Conservation (phyloP, 2,113 vertebrate genomes). For the Pipa parva region DNA sequence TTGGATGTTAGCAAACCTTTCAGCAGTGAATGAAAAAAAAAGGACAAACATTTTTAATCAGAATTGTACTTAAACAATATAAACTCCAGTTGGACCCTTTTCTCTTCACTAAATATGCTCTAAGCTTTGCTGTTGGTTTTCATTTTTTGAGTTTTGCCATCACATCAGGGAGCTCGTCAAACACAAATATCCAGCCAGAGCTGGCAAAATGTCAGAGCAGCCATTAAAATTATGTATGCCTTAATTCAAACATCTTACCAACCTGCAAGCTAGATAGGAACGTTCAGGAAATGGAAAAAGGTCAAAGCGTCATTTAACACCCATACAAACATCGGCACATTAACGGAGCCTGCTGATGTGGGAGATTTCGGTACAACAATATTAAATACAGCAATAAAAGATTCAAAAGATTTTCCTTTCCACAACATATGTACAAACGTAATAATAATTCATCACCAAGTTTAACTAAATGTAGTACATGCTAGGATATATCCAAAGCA, state of each 20-base stretch:
- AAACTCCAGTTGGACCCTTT: no score
- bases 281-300: constrained; percentile 44
- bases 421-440: no score
- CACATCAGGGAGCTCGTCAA: constrained; percentile 49
- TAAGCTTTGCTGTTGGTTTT: no score
- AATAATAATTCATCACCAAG: not conserved
- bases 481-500: no score
- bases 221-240: constrained; percentile 47
- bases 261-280: constrained; percentile 35
- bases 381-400: no score
- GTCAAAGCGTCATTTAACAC: constrained; percentile 52
- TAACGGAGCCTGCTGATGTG: not conserved
- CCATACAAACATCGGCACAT: constrained; percentile 35
- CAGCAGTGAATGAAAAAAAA: constrained; percentile 38
- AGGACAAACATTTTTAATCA: not conserved
- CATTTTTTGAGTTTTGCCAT: constrained; percentile 41
- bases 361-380: not conserved
- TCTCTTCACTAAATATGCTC: no score
- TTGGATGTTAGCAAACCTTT: constrained; percentile 38
- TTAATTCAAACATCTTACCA: constrained; percentile 47
- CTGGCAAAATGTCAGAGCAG: constrained; percentile 53
- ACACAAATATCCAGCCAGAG: constrained; percentile 46
- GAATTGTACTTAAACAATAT: no score
- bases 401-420: no score
- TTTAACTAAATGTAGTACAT: not conserved